A percentile compares a stretch with the other conserved stretches of the same genome.
phyloP scores from a whole-genome alignment of 2,888 invertebrate species.

The Drepana falcataria region DNA sequence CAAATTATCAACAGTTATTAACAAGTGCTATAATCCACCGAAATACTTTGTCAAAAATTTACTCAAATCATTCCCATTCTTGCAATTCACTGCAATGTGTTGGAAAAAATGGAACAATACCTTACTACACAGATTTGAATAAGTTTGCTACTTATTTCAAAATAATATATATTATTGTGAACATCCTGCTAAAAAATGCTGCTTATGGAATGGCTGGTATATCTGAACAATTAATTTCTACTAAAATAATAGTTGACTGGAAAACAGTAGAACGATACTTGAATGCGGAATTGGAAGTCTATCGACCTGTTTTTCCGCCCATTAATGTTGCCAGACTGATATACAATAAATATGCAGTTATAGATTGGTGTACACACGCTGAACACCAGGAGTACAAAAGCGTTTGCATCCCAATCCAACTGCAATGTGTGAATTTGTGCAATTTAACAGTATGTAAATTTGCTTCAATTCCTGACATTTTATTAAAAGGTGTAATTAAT shows the following conservation, averaged over 20 bases:
- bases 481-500: neutral
- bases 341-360: no score
- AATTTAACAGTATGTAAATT: neutral
- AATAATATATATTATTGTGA: neutral
- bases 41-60: neutral
- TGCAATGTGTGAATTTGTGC: neutral
- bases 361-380: no score
- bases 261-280: neutral
- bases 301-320: neutral
- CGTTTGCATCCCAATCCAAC: neutral
- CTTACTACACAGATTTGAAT: neutral
- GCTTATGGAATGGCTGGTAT: neutral
- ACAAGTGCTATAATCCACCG: neutral
- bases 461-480: neutral
- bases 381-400: neutral
- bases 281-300: neutral
- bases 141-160: neutral
- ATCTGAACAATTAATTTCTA: neutral
- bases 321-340: neutral
- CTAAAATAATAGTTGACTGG: neutral
- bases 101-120: neutral
- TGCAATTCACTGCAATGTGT: neutral
- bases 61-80: neutral
- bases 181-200: neutral
- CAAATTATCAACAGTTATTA: neutral